Evolutionary conservation across 2,797 vertebrate genomes (phyloP), one percentile per base, ranked within the genome.

Genomic region (Protosalanx chinensis): DNA sequence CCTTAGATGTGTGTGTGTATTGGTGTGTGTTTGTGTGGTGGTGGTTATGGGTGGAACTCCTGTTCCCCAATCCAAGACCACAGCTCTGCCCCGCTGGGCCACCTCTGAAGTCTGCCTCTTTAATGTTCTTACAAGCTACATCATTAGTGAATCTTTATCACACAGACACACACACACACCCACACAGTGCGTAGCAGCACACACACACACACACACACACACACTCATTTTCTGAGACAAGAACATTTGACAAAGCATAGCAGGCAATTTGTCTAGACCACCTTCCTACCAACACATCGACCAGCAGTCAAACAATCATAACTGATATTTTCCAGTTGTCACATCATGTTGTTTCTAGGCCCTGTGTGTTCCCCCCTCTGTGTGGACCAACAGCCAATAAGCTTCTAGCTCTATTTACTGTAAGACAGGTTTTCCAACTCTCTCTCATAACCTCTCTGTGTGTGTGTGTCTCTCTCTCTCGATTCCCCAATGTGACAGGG

Each of bases 61-160:
- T 70, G 23, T 35, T 30, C 51, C 61, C 49, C 51, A 64, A 68
- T 8, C 32, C 27, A 51, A 51, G 51, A n/a, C 51, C 51, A n/a
- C 16, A 6, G 16, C 18, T 56, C 51, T 65, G 62, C 49, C 70
- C 70, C 63, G 33, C 70, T 71, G 41, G 27, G 75, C 73, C 72
- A 67, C 70, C 80, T 88, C 83, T 88, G 83, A 90, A 86, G 87
- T 82, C 83, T 81, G 79, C 76, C 79, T 81, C 85, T 89, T 92
- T 90, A 89, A 91, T 91, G 88, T 86, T 76, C 71, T 82, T 84
- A 88, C 87, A 89, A 88, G 86, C 77, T 78, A 67, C 70, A 87
- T 91, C 87, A 87, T 92, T 91, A 88, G 86, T 81, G 83, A 87
- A 86, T 89, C 84, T 84, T 87, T 88, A 90, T 85, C 79, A 81